phyloP scores from a whole-genome alignment of 2,888 invertebrate species.

The Trachelus iudaicus region DNA sequence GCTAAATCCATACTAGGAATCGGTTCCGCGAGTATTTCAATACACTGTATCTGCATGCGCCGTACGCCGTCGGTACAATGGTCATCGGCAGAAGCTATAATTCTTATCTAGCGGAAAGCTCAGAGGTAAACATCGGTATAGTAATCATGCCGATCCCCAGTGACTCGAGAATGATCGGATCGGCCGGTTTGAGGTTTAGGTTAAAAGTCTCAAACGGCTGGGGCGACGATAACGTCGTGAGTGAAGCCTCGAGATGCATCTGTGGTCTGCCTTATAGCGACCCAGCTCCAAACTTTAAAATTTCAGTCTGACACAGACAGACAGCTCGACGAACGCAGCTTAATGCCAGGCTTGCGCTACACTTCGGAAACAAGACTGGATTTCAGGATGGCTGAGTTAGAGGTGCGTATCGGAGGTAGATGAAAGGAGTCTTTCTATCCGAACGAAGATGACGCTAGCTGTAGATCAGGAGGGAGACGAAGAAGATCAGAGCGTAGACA shows the following conservation, averaged over 20 bases:
- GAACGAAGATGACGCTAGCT: slow-evolving; percentile 1
- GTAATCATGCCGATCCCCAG: not conserved
- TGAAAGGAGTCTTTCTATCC: slow-evolving; percentile 7
- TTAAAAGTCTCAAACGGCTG: slow-evolving; percentile 32
- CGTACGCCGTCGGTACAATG: not conserved
- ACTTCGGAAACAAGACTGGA: slow-evolving; percentile 18
- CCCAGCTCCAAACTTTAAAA: slow-evolving; percentile 45
- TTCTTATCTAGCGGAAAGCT: not conserved
- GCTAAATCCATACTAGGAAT: not conserved
- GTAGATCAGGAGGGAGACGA: not conserved
- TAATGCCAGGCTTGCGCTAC: slow-evolving; percentile 39
- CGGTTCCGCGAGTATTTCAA: not conserved
- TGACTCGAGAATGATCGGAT: not conserved
- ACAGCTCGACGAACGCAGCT: slow-evolving; percentile 44
- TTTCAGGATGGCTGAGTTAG: not conserved
- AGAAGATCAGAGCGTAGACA: not conserved
- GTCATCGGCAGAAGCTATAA: not conserved
- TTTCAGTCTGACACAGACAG: slow-evolving; percentile 48
- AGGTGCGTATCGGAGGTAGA: slow-evolving; percentile 11
- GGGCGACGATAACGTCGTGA: slow-evolving; percentile 38
- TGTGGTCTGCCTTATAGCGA: not conserved
- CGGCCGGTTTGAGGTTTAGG: not conserved
- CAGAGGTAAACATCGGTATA: not conserved
- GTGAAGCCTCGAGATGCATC: not conserved
- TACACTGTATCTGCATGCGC: not conserved